These are phyloP conservation scores for Parapsyche elsis DNA, from an alignment of 1,140 invertebrate species.

Conservation along the genomic window DNA sequence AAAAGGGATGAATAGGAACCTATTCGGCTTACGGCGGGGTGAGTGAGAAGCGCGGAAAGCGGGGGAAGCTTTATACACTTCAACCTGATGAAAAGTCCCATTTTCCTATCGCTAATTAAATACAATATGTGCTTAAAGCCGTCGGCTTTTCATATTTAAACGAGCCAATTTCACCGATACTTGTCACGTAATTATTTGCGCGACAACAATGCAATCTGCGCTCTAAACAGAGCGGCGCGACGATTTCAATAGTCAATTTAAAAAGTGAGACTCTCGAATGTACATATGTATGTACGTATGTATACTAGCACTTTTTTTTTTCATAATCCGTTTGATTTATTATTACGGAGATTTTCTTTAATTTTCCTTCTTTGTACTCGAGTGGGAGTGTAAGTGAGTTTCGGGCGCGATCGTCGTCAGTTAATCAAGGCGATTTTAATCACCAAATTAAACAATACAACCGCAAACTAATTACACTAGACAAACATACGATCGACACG, in stretches of 20 bases:
- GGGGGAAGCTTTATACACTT: neutral
- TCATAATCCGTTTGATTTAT: too few relatives aligned
- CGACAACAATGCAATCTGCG: neutral
- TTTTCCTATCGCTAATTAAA: slow-evolving; percentile 36
- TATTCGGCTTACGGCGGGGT: neutral
- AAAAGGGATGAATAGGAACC: slow-evolving; percentile 19
- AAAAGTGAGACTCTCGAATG: neutral
- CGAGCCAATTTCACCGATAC: neutral
- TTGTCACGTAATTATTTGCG: neutral
- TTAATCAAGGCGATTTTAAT: slow-evolving; percentile 30
- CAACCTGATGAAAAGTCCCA: neutral
- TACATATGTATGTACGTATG: neutral
- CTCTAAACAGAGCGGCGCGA: neutral
- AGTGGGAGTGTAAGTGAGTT: too few relatives aligned
- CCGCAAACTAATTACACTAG: slow-evolving; percentile 31
- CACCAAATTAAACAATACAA: slow-evolving; percentile 33
- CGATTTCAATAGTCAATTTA: neutral
- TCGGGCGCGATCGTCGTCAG: neutral
- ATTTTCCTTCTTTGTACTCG: neutral
- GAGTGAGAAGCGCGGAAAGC: neutral
- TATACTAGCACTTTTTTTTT: neutral
- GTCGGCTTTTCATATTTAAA: neutral
- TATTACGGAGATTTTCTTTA: neutral
- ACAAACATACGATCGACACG: slow-evolving; percentile 31
- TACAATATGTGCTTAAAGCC: slow-evolving; percentile 3